Evolutionary conservation across 1,140 invertebrate genomes (phyloP).

Genomic region (Apis laboriosa): DNA sequence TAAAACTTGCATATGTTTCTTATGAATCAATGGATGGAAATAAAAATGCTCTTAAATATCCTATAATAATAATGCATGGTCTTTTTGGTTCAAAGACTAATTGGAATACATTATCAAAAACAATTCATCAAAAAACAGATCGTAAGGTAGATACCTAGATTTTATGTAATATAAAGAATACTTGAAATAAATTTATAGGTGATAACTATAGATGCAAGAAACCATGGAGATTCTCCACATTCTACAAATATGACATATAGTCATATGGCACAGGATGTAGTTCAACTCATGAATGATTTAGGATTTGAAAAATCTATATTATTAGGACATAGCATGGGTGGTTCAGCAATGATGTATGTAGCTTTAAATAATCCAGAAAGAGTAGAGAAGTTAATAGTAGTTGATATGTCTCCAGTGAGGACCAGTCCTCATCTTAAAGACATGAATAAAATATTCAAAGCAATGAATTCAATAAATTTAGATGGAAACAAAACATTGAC

Average conservation of each 20-base stretch:
- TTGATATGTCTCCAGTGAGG: slow-evolving; percentile 91
- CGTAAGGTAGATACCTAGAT: slow-evolving; percentile 81
- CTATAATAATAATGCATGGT: slow-evolving; percentile 92
- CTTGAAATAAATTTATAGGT: slow-evolving; percentile 80
- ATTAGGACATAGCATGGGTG: slow-evolving; percentile 96
- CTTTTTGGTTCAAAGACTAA: slow-evolving; percentile 93
- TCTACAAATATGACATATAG: slow-evolving; percentile 86
- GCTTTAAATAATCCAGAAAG: slow-evolving; percentile 88
- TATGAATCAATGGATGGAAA: slow-evolving; percentile 79
- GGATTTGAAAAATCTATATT: slow-evolving; percentile 84
- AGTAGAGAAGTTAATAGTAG: slow-evolving; percentile 89
- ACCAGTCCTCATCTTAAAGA: slow-evolving; percentile 84
- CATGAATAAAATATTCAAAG: slow-evolving; percentile 85
- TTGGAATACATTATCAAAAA: slow-evolving; percentile 90
- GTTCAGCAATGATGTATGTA: slow-evolving; percentile 90
- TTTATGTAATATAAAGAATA: neutral
- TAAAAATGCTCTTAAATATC: slow-evolving; percentile 71
- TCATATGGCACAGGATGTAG: slow-evolving; percentile 88
- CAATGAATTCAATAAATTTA: slow-evolving; percentile 84
- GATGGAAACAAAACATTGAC: slow-evolving; percentile 83
- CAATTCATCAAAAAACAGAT: slow-evolving; percentile 84
- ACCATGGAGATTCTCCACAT: slow-evolving; percentile 95
- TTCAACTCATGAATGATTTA: slow-evolving; percentile 84
- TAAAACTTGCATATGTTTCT: slow-evolving; percentile 83
- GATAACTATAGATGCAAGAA: slow-evolving; percentile 91